Base-by-base conservation (phyloP, 2,888 invertebrate species). In the Clostera curtula region DNA sequence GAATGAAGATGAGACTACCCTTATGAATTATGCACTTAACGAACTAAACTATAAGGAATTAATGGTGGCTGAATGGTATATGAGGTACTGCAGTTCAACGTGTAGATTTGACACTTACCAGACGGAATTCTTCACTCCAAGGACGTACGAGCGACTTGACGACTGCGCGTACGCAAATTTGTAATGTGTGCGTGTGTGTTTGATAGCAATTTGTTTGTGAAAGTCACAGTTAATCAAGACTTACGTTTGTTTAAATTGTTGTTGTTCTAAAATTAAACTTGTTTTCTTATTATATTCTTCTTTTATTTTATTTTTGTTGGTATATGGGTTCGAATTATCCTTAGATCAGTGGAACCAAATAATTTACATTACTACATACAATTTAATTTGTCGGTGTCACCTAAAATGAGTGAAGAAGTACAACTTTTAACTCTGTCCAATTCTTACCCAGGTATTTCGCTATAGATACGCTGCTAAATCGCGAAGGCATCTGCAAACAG, bases 131-230 rank as follows among this genome's bases (percentile, higher is more conserved):
- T 75, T 72, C 38, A 49, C 34, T 3, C 62, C 70, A 2, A 51
- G 34, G 22, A 4, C 14, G 1, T 43, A 34, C 6, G 24, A 46
- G 0, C 54, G 55, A 29, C 59, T 76, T 11, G 59, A 71, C 12
- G 80, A 82, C 21, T 77, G 75, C 31, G 76, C 77, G 2, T 75
- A 75, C 29, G 56, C 63, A 1, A 53, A 49, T 30, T 10, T 67
- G 26, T 68, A 38, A 59, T 33, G 26, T 24, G 3, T 22, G n/a
- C 25, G 29, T 17, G 21, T 19, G 22, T 19, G 19, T 18, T 25
- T 29, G 17, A 24, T 32, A 20, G 29, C 4, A 16, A 31, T 25
- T 30, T 27, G 13, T 20, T 35, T 33, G 33, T 39, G 36, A 26
- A 27, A 34, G 29, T n/a, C n/a, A n/a, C n/a, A n/a, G n/a, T n/a